Conservation (phyloP, 2,888 invertebrate species). For the Anodontia alba region DNA sequence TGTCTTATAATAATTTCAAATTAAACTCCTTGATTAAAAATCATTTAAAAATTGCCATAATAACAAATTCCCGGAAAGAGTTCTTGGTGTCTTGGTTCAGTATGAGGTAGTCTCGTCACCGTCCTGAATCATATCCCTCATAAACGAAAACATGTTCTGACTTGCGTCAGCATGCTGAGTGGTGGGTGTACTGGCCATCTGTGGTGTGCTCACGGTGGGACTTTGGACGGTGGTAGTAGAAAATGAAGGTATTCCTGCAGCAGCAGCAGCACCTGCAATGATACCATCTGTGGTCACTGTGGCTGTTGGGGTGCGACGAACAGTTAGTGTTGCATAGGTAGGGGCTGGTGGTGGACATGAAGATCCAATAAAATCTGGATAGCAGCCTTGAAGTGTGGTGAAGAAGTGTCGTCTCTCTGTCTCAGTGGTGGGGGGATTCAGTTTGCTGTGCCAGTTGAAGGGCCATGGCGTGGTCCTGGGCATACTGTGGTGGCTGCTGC, state of each 20-base stretch:
- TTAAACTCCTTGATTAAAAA: constrained; percentile 7
- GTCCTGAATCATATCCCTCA: constrained; percentile 10
- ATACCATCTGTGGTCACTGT: constrained; percentile 24
- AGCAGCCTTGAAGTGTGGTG: constrained; percentile 19
- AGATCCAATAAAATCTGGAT: no score
- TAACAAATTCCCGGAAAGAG: constrained; percentile 18
- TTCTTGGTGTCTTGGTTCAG: constrained; percentile 21
- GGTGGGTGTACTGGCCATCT: constrained; percentile 22
- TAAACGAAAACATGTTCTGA: background rate
- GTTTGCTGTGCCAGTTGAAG: constrained; percentile 26
- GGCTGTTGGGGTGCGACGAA: constrained; percentile 13
- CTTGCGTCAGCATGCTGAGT: constrained; percentile 23
- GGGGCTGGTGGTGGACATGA: background rate
- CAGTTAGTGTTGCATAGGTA: constrained; percentile 22
- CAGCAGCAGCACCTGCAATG: constrained; percentile 21
- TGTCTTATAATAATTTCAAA: background rate
- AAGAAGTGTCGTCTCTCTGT: constrained; percentile 27
- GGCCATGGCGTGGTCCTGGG: constrained; percentile 27
- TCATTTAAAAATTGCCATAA: constrained; percentile 17
- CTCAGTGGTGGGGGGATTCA: constrained; percentile 35
- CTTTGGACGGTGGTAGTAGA: constrained; percentile 20
- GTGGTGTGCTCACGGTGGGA: constrained; percentile 15
- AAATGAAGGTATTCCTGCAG: constrained; percentile 17
- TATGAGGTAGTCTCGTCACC: constrained; percentile 21
- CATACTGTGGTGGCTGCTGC: constrained; percentile 31